Conservation (phyloP, 1,140 invertebrate species). For the Danaus plexippus region DNA sequence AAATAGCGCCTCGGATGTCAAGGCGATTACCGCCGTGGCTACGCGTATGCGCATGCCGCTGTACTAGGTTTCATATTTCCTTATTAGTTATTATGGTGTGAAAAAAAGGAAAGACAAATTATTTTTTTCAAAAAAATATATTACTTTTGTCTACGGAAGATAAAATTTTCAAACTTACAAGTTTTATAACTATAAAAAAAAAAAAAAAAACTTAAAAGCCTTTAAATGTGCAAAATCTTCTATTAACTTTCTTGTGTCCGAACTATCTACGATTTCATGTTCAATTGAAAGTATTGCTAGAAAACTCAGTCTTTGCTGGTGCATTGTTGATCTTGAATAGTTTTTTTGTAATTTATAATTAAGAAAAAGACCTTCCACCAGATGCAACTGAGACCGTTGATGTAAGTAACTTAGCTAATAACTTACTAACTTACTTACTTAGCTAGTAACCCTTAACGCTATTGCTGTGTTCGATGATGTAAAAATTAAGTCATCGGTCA, state of each 20-base stretch:
- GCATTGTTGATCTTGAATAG: conserved; percentile 5
- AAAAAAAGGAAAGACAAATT: too few relatives aligned
- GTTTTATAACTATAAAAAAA: background rate
- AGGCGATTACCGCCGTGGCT: background rate
- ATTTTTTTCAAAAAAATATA: too few relatives aligned
- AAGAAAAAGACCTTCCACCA: conserved; percentile 5
- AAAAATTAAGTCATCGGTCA: too few relatives aligned
- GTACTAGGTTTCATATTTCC: too few relatives aligned
- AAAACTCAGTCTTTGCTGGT: background rate
- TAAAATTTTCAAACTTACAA: too few relatives aligned
- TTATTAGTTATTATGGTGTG: too few relatives aligned
- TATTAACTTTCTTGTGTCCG: conserved; percentile 1
- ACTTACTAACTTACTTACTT: too few relatives aligned
- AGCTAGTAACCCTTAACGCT: too few relatives aligned
- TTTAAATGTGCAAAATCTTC: conserved; percentile 2
- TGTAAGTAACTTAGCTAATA: too few relatives aligned
- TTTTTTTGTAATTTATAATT: background rate
- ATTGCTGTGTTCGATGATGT: too few relatives aligned
- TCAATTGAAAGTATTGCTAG: conserved; percentile 6
- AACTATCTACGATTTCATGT: conserved; percentile 4
- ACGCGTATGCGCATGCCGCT: conserved; percentile 10
- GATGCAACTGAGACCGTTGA: conserved; percentile 5
- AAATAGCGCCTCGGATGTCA: too few relatives aligned
- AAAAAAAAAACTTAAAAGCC: background rate
- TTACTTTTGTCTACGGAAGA: too few relatives aligned